Conservation (phyloP, 1,140 invertebrate genomes). For the Heliconius nattereri region DNA sequence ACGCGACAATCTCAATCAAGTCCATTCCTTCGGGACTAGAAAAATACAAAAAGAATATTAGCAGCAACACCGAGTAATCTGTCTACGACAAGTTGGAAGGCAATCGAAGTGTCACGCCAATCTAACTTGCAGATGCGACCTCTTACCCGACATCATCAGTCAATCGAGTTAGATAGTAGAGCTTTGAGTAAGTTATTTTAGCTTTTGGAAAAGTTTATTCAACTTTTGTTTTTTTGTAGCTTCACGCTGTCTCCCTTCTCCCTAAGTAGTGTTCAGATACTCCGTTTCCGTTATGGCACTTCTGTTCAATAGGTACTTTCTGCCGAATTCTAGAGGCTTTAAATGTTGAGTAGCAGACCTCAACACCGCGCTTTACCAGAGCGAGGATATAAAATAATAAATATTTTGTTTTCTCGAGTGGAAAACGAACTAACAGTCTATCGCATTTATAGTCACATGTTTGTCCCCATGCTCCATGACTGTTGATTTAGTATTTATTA, state of each 20-base stretch:
- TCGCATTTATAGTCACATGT: too few relatives aligned
- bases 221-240: neutral
- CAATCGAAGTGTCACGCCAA: constrained; percentile 47
- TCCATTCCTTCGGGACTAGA: constrained; percentile 33
- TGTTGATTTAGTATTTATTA: too few relatives aligned
- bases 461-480: too few relatives aligned
- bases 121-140: constrained; percentile 71
- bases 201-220: neutral
- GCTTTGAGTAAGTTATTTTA: neutral
- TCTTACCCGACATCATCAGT: constrained; percentile 50
- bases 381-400: too few relatives aligned
- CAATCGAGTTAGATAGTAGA: constrained; percentile 21
- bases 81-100: constrained; percentile 46
- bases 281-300: neutral
- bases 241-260: neutral
- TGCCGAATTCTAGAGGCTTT: too few relatives aligned
- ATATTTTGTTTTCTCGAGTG: too few relatives aligned
- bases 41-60: constrained; percentile 58
- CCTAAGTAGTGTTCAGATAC: too few relatives aligned
- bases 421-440: too few relatives aligned
- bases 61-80: constrained; percentile 56
- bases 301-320: neutral
- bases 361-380: too few relatives aligned
- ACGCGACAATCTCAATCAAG: constrained; percentile 45
- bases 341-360: too few relatives aligned